These are phyloP conservation scores for Leptobrachium leishanense DNA, from an alignment of 2,113 vertebrate species.

Conservation along the genomic window DNA sequence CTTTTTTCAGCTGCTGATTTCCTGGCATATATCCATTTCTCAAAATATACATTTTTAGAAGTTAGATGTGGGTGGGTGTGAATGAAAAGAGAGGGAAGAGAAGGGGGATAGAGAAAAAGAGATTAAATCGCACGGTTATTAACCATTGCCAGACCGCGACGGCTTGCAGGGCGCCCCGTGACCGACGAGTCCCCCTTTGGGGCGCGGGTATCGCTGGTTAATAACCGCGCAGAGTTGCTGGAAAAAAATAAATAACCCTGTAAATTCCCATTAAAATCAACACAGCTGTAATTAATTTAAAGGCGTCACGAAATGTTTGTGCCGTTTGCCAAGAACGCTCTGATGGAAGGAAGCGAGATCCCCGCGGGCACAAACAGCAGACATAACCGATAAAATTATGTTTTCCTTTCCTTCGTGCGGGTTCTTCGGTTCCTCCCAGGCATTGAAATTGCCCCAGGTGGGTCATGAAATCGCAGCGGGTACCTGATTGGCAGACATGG, in stretches of 20 bases:
- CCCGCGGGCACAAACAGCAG: neutral
- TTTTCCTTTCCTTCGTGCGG: neutral
- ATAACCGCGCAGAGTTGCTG: slow-evolving; percentile 4
- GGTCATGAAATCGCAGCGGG: neutral
- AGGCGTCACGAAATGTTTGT: neutral
- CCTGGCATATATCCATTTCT: neutral
- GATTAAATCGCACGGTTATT: neutral
- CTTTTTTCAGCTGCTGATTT: neutral
- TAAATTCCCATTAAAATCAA: slow-evolving; percentile 10
- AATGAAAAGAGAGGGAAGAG: neutral
- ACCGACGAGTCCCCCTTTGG: neutral
- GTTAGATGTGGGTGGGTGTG: neutral
- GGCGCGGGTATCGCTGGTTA: neutral
- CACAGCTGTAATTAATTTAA: slow-evolving; percentile 29
- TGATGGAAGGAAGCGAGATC: neutral
- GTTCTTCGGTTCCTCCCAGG: neutral
- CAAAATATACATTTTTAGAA: slow-evolving; percentile 30
- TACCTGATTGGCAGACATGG: neutral
- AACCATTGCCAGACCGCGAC: neutral
- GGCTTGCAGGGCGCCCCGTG: neutral
- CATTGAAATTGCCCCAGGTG: neutral
- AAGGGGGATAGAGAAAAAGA: neutral
- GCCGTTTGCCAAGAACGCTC: slow-evolving; percentile 8
- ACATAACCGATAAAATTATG: neutral
- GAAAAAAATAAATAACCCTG: neutral